These are phyloP conservation scores for Gnathonemus longibarbis DNA, from an alignment of 2,113 vertebrate species.

Conservation along the genomic window DNA sequence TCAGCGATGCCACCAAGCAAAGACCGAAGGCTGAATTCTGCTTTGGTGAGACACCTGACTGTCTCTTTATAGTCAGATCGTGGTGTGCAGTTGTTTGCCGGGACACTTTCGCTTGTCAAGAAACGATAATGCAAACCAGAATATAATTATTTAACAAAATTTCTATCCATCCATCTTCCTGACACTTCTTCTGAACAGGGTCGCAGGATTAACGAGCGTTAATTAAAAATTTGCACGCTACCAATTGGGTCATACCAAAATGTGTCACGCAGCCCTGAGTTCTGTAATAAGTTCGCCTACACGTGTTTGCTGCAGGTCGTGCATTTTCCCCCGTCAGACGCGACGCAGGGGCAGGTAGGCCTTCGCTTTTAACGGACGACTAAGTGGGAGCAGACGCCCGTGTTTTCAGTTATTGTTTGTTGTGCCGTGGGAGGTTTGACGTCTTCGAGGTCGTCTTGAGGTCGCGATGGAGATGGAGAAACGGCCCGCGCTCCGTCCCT, in stretches of 20 bases:
- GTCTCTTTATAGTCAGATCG: not conserved
- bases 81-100: not conserved
- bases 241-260: not conserved
- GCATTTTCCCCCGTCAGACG: not conserved
- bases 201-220: not conserved
- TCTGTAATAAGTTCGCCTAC: not conserved
- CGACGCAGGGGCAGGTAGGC: not conserved
- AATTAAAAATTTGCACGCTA: not conserved
- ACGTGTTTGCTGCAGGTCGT: not conserved
- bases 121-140: not conserved
- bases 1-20: conserved; percentile 93
- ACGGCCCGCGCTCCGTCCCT: not conserved
- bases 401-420: not conserved
- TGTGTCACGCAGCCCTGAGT: not conserved
- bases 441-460: not conserved
- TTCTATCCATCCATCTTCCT: not conserved
- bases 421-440: not conserved
- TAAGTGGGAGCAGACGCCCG: not conserved
- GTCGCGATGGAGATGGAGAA: not conserved
- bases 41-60: conserved; percentile 72
- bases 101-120: not conserved
- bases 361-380: not conserved
- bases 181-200: not conserved
- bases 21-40: conserved; percentile 97
- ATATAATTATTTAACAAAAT: not conserved